Percentiles rank a stretch among this genome's conserved stretches.
phyloP scores from a whole-genome alignment of 2,888 invertebrate genomes.

The Apamea monoglypha region DNA sequence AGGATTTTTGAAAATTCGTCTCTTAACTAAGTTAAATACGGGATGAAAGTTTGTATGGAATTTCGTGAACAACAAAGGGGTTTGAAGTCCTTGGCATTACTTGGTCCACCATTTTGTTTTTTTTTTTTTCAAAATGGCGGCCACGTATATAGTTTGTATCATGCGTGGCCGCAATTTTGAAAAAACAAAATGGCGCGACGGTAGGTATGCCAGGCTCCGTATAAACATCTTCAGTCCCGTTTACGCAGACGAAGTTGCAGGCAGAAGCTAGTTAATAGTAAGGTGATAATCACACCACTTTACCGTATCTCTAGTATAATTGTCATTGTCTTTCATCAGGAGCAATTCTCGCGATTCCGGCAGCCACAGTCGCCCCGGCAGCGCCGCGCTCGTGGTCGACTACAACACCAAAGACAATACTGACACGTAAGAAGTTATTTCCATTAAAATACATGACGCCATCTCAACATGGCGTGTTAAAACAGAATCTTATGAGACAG shows the following conservation, averaged over 20 bases:
- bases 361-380: slow-evolving; percentile 94
- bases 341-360: slow-evolving; percentile 92
- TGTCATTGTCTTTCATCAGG: slow-evolving; percentile 70
- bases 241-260: not conserved
- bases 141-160: too few relatives aligned
- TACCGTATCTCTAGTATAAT: not conserved
- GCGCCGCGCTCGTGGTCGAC: slow-evolving; percentile 88
- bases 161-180: too few relatives aligned
- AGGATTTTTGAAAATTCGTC: not conserved
- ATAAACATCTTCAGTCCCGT: not conserved
- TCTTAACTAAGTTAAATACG: not conserved
- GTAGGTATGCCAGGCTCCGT: too few relatives aligned
- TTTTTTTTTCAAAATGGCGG: too few relatives aligned
- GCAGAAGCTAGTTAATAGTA: not conserved
- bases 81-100: too few relatives aligned
- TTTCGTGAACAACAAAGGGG: not conserved
- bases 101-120: too few relatives aligned
- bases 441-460: not conserved
- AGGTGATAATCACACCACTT: not conserved
- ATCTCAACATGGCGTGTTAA: not conserved
- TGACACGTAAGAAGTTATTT: slow-evolving; percentile 79
- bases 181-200: too few relatives aligned
- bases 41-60: not conserved
- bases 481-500: not conserved
- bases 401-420: slow-evolving; percentile 84